Evolutionary conservation across 2,797 vertebrate genomes (phyloP).

Genomic region (Lepidocolaptes lacrymiger): DNA sequence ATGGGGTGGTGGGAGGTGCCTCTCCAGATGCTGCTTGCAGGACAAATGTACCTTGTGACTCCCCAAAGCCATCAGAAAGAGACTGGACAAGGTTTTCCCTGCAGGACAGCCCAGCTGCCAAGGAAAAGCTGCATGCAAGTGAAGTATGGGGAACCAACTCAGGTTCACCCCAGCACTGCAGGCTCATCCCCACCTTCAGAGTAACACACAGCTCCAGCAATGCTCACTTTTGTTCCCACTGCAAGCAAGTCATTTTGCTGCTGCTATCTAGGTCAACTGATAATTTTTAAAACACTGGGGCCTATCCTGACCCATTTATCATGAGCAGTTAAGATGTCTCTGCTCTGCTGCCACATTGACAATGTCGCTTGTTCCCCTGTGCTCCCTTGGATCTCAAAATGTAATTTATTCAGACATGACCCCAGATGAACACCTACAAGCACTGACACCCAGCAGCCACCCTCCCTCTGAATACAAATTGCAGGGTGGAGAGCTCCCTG

Average conservation of each 20-base stretch:
- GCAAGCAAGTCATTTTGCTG: neutral
- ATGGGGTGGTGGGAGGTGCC: fast-evolving
- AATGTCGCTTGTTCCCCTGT: fast-evolving
- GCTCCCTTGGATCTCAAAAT: neutral
- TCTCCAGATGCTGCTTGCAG: neutral
- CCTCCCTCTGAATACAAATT: neutral
- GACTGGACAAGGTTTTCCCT: fast-evolving
- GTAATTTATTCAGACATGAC: neutral
- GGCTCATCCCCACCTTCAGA: neutral
- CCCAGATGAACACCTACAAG: neutral
- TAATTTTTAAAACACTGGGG: constrained; percentile 37
- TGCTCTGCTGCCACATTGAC: fast-evolving
- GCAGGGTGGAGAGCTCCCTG: neutral
- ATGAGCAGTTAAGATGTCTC: neutral
- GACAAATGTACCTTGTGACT: neutral
- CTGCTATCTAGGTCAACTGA: constrained; percentile 51
- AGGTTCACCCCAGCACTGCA: fast-evolving
- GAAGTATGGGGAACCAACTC: fast-evolving
- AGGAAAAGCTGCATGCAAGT: neutral
- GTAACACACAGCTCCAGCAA: fast-evolving
- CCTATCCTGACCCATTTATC: constrained; percentile 58
- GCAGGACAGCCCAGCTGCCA: neutral
- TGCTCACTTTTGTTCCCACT: neutral
- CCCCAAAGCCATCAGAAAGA: fast-evolving
- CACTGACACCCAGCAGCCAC: neutral